Conservation (phyloP, 2,113 vertebrate species). For the Xenopus laevis region DNA sequence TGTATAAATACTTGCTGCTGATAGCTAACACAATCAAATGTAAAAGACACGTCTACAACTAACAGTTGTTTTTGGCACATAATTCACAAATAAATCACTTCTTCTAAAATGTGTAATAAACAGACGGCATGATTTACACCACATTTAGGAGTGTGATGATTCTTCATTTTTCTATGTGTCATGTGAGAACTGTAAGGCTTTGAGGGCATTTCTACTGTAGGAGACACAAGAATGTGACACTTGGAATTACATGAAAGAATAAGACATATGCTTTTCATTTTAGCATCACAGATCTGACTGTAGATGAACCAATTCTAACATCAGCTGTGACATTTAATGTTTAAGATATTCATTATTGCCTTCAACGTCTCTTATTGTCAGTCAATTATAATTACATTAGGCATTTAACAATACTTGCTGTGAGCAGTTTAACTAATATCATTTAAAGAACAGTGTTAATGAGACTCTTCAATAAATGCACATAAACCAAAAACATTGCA, state of each 20-base stretch:
- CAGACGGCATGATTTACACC: neutral
- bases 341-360: slow-evolving; percentile 28
- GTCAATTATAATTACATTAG: slow-evolving; percentile 30
- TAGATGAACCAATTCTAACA: slow-evolving; percentile 29
- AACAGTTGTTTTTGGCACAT: slow-evolving; percentile 6
- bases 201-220: slow-evolving; percentile 16
- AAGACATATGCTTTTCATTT: slow-evolving; percentile 33
- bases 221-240: slow-evolving; percentile 27
- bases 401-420: slow-evolving; percentile 13
- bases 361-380: slow-evolving; percentile 35
- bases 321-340: slow-evolving; percentile 23
- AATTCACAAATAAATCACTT: slow-evolving; percentile 8
- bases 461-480: neutral
- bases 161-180: slow-evolving; percentile 20
- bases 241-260: slow-evolving; percentile 36
- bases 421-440: neutral
- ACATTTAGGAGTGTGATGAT: slow-evolving; percentile 15
- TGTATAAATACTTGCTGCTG: neutral
- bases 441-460: neutral
- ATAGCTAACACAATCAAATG: neutral
- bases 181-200: slow-evolving; percentile 27
- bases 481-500: neutral
- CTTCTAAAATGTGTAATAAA: neutral
- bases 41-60: neutral
- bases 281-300: slow-evolving; percentile 1